A percentile compares a stretch with the other conserved stretches of the same genome.
phyloP scores from a whole-genome alignment of 2,113 vertebrate genomes.

The Balaeniceps rex region DNA sequence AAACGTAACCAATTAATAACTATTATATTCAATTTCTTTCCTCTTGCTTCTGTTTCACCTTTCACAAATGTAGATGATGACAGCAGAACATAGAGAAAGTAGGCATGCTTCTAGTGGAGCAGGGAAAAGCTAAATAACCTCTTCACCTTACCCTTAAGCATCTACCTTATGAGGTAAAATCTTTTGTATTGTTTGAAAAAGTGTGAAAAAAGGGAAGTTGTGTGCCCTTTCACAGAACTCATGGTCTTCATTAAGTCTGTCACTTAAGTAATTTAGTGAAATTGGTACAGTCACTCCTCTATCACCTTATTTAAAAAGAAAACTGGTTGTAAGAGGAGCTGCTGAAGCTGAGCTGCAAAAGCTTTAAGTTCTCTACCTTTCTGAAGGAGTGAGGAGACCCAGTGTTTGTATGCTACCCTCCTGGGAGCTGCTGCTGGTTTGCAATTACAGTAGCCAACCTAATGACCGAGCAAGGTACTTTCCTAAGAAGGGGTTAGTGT shows the following conservation, averaged over 20 bases:
- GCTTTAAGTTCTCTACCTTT: neutral
- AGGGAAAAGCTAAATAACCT: neutral
- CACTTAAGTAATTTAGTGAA: neutral
- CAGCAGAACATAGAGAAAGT: neutral
- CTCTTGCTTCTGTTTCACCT: neutral
- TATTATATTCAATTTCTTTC: neutral
- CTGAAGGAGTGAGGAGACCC: neutral
- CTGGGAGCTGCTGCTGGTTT: neutral
- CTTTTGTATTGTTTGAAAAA: neutral
- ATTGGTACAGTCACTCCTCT: neutral
- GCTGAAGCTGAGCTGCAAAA: neutral
- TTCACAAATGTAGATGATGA: neutral
- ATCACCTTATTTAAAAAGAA: neutral
- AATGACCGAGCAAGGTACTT: neutral
- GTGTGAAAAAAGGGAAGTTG: neutral
- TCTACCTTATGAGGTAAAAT: neutral
- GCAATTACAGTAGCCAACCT: neutral
- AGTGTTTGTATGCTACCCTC: neutral
- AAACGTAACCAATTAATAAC: neutral
- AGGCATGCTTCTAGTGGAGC: neutral
- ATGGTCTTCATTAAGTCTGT: neutral
- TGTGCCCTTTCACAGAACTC: neutral
- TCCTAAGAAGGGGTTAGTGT: neutral
- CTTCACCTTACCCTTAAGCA: rapidly evolving
- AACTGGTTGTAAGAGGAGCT: neutral